Base-by-base conservation (phyloP, 2,888 invertebrate species). In the Agrotis ipsilon region DNA sequence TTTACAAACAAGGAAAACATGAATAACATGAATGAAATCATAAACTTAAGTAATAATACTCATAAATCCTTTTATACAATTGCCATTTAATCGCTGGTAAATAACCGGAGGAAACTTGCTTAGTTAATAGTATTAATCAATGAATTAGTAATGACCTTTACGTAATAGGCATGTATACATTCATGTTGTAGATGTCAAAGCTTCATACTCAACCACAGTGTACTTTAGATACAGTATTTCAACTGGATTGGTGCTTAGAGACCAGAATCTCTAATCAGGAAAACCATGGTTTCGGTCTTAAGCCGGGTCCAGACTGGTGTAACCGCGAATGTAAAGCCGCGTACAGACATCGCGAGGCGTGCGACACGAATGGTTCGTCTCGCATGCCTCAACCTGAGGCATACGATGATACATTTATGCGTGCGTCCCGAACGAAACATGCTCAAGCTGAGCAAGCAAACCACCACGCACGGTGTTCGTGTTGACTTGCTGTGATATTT, bases 61-160 rank as follows among this genome's bases (percentile, higher is more conserved):
- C 58, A 51, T 61, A 32, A 62, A 39, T 70, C 16, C 19, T 19
- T 57, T 16, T 7, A 27, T 0, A 75, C 52, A 63, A 45, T 57
- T 48, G 58, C 18, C 52, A 63, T 76, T 61, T 46, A 63, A 51
- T 27, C 16, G 16, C 11, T 49, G 16, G 16, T 49, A 62, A 62
- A 24, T 54, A 46, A 46, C 19, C 18, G 57, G 43, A 68, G 72
- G 64, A 64, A 77, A 77, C 60, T 60, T 46, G 51, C 18, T 16
- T 21, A 46, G 43, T 46, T 43, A 58, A 64, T 72, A 16, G 39
- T 46, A 27, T 73, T 73, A 45, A 19, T 46, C 49, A 70, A 64
- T 76, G 54, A 60, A 76, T 70, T 60, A 46, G 39, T n/a, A 49
- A 39, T 19, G 48, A 51, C 68, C 60, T 68, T 68, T 24, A 18